Conservation (phyloP, 2,888 invertebrate species). For the Priocnemis perturbator region DNA sequence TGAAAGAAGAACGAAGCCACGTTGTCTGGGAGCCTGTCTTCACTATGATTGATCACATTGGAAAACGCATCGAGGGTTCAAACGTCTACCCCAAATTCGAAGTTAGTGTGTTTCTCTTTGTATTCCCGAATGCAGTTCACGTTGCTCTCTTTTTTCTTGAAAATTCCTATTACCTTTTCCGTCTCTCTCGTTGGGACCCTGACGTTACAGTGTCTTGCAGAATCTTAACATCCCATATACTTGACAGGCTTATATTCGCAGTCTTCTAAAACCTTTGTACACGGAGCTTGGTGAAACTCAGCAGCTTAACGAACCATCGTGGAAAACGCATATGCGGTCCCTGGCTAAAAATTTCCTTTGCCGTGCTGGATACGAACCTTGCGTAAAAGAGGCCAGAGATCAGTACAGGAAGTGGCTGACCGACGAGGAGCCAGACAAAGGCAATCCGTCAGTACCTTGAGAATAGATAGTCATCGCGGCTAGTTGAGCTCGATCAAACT, state of each 20-base stretch:
- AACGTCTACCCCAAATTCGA: constrained; percentile 84
- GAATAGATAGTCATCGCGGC: constrained; percentile 1
- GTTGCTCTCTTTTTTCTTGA: too few relatives aligned
- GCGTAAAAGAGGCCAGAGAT: constrained; percentile 84
- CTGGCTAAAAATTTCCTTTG: constrained; percentile 85
- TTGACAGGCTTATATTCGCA: constrained; percentile 80
- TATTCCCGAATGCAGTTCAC: too few relatives aligned
- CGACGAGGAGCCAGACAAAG: constrained; percentile 84
- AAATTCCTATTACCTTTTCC: too few relatives aligned
- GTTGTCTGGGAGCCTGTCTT: constrained; percentile 90
- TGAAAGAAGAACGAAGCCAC: constrained; percentile 84
- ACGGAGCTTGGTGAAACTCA: constrained; percentile 80
- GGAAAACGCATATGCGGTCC: constrained; percentile 82
- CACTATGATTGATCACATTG: constrained; percentile 88
- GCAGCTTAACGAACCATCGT: constrained; percentile 80
- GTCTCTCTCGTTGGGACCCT: too few relatives aligned
- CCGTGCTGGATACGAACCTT: constrained; percentile 85
- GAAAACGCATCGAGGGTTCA: constrained; percentile 83
- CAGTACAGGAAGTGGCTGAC: constrained; percentile 87
- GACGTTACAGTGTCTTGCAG: too few relatives aligned
- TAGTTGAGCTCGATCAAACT: neutral
- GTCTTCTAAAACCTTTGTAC: constrained; percentile 83
- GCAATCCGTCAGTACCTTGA: constrained; percentile 83
- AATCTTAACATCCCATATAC: too few relatives aligned
- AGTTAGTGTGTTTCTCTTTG: constrained; percentile 74